Conservation (phyloP, 2,888 invertebrate species). For the Lamellibrachia satsuma region DNA sequence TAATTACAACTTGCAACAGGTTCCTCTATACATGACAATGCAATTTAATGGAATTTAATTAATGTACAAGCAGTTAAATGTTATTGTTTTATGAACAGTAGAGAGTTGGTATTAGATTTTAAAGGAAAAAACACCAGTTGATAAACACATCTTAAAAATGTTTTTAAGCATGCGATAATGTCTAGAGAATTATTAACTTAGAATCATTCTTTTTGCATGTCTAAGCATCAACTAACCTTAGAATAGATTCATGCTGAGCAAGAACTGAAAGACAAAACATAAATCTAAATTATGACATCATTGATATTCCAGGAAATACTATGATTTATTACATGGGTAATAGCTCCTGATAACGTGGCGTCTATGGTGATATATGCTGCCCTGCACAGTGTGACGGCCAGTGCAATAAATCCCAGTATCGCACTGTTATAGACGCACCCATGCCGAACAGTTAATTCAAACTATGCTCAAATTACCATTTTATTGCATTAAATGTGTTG, state of each 20-base stretch:
- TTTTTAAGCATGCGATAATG: no score
- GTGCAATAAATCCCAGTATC: no score
- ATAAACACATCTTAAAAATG: no score
- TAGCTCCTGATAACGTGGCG: neutral
- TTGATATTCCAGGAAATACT: slow-evolving; percentile 35
- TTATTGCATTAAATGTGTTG: no score
- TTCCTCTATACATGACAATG: neutral
- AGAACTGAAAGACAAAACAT: slow-evolving; percentile 76
- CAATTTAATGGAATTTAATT: no score
- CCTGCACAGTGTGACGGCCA: no score
- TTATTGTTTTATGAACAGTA: neutral
- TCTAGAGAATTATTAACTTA: neutral
- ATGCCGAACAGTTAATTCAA: no score
- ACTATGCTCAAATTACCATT: no score
- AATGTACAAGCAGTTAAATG: neutral
- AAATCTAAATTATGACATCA: slow-evolving; percentile 44
- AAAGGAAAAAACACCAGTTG: no score
- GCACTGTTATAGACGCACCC: no score
- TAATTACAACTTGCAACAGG: neutral
- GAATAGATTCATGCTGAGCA: slow-evolving; percentile 97
- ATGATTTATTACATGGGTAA: neutral
- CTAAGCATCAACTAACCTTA: slow-evolving; percentile 69
- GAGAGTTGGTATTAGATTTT: neutral
- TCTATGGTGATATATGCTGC: no score
- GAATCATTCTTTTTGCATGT: neutral